Evolutionary conservation across 92 coral and sea anemone genomes (phyloP), one percentile per base, ranked within the genome.

Genomic region (Epizoanthus scotinus): DNA sequence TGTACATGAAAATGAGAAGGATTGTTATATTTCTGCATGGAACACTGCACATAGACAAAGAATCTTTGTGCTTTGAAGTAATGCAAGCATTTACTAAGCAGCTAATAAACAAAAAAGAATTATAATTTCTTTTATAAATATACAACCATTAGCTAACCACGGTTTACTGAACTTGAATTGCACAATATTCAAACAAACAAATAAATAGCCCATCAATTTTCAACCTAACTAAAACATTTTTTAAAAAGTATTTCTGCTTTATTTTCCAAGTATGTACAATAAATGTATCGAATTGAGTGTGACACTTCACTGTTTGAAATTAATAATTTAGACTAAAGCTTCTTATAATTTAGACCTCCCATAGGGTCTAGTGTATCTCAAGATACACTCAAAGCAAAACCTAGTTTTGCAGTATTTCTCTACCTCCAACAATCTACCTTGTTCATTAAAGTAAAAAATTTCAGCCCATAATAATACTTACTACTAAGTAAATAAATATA

Each of bases 401-500:
- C 63, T 68, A 68, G 31, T 68, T 68, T 12, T 38, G 19, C 40
- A 34, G 56, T 18, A 73, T 13, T 34, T n/a, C 19, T 17, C 44
- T 40, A 56, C n/a, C 20, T 49, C 67, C 10, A 57, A 36, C 53
- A 54, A 53, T 56, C 31, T 44, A 8, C 52, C 52, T 44, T 44
- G 52, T 60, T 38, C 68, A 75, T 75, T 75, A 75, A 58, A 8
- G 63, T 59, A 75, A 59, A 59, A 60, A 75, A 22, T 75, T 60
- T 57, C 81, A 60, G 3, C 50, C 14, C 15, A 21, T 75, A 59
- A 40, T 69, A 75, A 59, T 75, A 75, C n/a, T 59, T 38, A 0
- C 8, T 59, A 55, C 22, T 58, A 75, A 75, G 81, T 75, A 75
- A 75, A 75, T 59, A 75, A 75, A 75, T 38, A 59, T 27, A 19